phyloP scores from a whole-genome alignment of 2,888 invertebrate species.

The Drosophila kanekoi region DNA sequence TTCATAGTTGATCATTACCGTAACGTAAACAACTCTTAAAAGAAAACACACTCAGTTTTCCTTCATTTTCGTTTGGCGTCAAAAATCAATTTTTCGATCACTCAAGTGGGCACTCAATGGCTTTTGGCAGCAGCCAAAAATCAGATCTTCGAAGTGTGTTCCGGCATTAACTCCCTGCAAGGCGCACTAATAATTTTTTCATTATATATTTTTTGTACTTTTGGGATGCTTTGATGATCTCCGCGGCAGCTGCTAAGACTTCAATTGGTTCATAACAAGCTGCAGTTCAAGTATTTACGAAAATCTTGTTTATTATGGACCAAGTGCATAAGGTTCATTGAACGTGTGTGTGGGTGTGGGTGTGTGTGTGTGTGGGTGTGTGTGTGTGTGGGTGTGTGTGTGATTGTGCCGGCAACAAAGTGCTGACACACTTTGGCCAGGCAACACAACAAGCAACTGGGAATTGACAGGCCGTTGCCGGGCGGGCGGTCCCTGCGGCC shows the following conservation, averaged over 20 bases:
- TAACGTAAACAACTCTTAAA: conserved; percentile 39
- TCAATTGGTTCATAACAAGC: conserved; percentile 69
- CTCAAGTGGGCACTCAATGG: conserved; percentile 68
- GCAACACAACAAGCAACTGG: conserved; percentile 40
- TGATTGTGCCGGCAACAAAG: conserved; percentile 34
- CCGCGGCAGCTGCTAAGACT: conserved; percentile 65
- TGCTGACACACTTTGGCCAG: conserved; percentile 79
- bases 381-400: conserved; percentile 20
- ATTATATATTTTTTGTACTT: conserved; percentile 23
- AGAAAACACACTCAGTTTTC: conserved; percentile 20
- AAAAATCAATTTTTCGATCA: conserved; percentile 53
- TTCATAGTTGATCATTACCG: conserved; percentile 35
- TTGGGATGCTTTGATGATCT: conserved; percentile 54
- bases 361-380: conserved; percentile 20
- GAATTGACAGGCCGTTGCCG: conserved; percentile 45
- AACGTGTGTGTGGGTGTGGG: conserved; percentile 49
- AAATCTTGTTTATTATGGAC: conserved; percentile 69
- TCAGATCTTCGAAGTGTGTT: conserved; percentile 19
- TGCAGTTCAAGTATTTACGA: conserved; percentile 63
- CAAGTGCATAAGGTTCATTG: conserved; percentile 70
- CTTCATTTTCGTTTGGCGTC: conserved; percentile 23
- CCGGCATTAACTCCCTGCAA: conserved; percentile 50
- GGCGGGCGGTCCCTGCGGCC: conserved; percentile 52
- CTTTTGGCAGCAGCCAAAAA: conserved; percentile 25
- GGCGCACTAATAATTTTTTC: conserved; percentile 52